Evolutionary conservation across 1,140 invertebrate species (phyloP), one percentile per base, ranked within the genome.

Genomic region (Zaprionus davidi): DNA sequence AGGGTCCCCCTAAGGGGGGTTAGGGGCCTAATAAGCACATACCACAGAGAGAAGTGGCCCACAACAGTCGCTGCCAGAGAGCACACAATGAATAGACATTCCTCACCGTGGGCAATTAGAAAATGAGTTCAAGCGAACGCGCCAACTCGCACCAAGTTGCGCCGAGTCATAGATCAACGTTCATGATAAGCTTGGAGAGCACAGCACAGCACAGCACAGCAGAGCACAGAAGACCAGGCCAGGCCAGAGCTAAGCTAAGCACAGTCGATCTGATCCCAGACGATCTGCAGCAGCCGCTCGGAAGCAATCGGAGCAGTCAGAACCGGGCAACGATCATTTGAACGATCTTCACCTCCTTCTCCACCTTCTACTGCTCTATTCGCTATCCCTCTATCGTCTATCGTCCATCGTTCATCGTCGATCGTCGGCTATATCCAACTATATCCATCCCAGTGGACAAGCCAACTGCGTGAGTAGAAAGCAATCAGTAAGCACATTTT

Each of bases 41-140:
- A 78, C 58, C 76, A 70, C 76, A 70, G 57, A 72, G 65, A 70
- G 55, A 34, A 38, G n/a, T 53, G 55, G 46, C 62, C 53, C 17
- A 49, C 67, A 62, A 70, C 36, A 60, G 28, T 22, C 38, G 46
- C 20, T n/a, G 38, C 59, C 56, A 56, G 5, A 60, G 55, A 9
- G 28, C 51, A 13, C 55, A 53, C 49, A 78, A 88, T 81, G 81
- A 90, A 88, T 88, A 83, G 81, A 87, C 82, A 86, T 88, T 88
- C 84, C 81, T 73, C 64, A 90, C 85, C 84, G 84, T 88, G 81
- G 81, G 84, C 84, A 88, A 88, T 88, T 88, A 88, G 85, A 88
- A 87, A 87, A 87, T 87, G 84, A 88, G 84, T 87, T 90, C 84
- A 87, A 83, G 82, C 74, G 64, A 81, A 68, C 77, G 77, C 82